Percentiles rank a stretch among this genome's conserved stretches.
These are phyloP conservation scores for Perca flavescens DNA, from an alignment of 2,113 vertebrate genomes.

Conservation along the genomic window DNA sequence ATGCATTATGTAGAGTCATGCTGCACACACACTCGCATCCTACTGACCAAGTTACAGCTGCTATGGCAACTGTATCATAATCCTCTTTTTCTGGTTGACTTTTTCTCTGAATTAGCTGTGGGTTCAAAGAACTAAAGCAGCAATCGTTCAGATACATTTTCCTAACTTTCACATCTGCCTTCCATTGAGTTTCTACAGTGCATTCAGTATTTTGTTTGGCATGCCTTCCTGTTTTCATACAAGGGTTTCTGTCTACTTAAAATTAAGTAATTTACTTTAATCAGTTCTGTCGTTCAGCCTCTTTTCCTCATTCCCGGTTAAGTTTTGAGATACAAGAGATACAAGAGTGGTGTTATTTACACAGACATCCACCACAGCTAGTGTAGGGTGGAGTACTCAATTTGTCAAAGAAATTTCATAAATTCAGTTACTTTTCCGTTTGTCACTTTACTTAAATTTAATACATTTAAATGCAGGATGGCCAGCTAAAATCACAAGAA, in stretches of 20 bases:
- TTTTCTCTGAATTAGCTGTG: constrained; percentile 4
- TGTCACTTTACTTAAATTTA: too few relatives aligned
- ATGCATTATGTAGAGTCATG: constrained; percentile 37
- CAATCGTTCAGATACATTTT: not conserved
- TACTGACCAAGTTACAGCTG: constrained; percentile 57
- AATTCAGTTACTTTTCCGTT: not conserved
- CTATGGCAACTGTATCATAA: constrained; percentile 61
- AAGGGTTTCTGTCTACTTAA: not conserved
- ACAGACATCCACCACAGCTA: not conserved
- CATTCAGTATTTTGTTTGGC: not conserved
- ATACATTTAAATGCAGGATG: not conserved
- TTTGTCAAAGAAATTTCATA: not conserved
- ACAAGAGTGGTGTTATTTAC: not conserved
- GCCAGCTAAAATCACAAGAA: too few relatives aligned
- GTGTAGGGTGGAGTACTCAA: not conserved
- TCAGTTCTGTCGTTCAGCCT: not conserved
- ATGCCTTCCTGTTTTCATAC: not conserved
- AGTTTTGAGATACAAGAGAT: not conserved
- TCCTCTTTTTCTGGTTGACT: constrained; percentile 16
- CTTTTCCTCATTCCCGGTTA: not conserved
- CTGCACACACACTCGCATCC: constrained; percentile 14
- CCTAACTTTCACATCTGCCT: not conserved
- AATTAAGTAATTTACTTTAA: not conserved
- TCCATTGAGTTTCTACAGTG: not conserved
- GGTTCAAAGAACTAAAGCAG: not conserved